phyloP scores from a whole-genome alignment of 2,113 vertebrate species.

The Hyaena hyaena region DNA sequence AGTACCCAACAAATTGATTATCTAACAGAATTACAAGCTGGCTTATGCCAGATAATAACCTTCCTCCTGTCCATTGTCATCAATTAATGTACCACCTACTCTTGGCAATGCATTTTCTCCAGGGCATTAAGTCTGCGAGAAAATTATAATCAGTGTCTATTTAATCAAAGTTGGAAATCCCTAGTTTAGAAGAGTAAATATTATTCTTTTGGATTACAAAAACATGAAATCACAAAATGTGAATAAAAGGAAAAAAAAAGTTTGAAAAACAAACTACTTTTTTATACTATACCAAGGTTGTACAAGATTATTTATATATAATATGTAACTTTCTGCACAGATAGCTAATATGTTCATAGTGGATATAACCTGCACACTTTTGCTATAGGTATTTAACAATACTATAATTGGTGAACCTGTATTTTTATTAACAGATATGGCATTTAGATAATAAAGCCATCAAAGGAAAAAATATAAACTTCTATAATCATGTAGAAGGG shows the following conservation, averaged over 20 bases:
- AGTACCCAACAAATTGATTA: not conserved
- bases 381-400: conserved; percentile 25
- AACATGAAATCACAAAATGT: conserved; percentile 38
- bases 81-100: not conserved
- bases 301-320: conserved; percentile 11
- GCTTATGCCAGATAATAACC: not conserved
- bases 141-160: conserved; percentile 16
- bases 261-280: not conserved
- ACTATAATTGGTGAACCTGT: not conserved
- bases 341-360: not conserved
- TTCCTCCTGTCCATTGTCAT: not conserved
- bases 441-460: not conserved
- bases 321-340: not conserved
- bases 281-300: not conserved
- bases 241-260: not conserved
- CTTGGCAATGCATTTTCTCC: conserved; percentile 12
- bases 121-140: conserved; percentile 14
- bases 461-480: conserved; percentile 27
- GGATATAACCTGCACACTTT: not conserved
- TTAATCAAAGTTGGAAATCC: conserved; percentile 23
- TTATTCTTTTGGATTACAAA: conserved; percentile 43
- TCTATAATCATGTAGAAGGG: not conserved
- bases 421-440: not conserved
- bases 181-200: not conserved
- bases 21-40: not conserved